Percentiles rank a stretch among this genome's conserved stretches.
Conservation (phyloP, 2,113 vertebrate species). For the Tragelaphus imberbis region DNA sequence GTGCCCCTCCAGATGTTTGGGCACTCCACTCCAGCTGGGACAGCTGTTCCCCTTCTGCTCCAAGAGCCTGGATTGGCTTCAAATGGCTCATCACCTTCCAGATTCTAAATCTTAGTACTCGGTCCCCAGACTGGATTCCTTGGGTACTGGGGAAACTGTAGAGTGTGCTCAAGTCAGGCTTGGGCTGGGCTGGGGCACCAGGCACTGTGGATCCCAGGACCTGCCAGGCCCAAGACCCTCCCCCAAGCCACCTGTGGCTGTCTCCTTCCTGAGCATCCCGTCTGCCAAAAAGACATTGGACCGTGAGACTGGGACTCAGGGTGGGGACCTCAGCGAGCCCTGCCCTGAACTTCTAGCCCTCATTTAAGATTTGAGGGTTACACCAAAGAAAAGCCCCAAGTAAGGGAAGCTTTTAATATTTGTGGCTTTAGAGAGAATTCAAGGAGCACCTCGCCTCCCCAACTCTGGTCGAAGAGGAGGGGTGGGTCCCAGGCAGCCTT, state of each 20-base stretch:
- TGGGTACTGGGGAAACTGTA: neutral
- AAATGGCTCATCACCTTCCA: neutral
- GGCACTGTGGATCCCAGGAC: neutral
- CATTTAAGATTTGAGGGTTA: conserved; percentile 49
- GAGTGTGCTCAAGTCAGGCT: neutral
- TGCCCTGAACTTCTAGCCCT: neutral
- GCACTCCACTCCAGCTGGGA: neutral
- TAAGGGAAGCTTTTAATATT: neutral
- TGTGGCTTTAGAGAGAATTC: conserved; percentile 36
- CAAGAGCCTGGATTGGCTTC: conserved; percentile 40
- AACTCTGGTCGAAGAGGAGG: neutral
- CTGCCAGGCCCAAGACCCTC: neutral
- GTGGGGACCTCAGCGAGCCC: neutral
- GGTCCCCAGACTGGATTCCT: conserved; percentile 11
- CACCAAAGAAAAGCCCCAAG: conserved; percentile 56
- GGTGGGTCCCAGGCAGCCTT: neutral
- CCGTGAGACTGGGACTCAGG: neutral
- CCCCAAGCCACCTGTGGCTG: neutral
- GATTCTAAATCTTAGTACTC: neutral
- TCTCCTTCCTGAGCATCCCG: neutral
- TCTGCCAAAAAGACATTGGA: conserved; percentile 44
- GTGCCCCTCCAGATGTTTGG: conserved; percentile 24
- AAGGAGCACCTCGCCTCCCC: neutral
- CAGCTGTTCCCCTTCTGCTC: neutral
- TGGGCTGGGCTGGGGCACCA: neutral